Conservation (phyloP, 2,113 vertebrate genomes). For the Myotis lucifugus region DNA sequence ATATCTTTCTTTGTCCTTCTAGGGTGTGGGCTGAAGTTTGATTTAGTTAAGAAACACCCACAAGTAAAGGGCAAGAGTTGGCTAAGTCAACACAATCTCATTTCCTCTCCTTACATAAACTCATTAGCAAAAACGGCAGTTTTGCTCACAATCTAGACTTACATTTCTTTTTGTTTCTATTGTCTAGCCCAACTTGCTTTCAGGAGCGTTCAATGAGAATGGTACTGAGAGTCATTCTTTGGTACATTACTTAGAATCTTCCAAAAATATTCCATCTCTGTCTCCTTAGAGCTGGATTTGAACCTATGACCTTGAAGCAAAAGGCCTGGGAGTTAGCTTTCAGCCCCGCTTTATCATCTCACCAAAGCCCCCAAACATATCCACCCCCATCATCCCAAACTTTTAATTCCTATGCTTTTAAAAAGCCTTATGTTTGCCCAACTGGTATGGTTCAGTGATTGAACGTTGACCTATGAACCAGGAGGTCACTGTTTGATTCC, state of each 20-base stretch:
- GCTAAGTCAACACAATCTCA: background rate
- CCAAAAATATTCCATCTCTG: background rate
- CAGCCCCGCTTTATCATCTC: background rate
- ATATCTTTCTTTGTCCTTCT: constrained; percentile 33
- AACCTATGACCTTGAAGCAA: background rate
- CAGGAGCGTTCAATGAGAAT: background rate
- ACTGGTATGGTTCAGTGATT: no score
- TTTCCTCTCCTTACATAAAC: constrained; percentile 69
- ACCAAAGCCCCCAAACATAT: background rate
- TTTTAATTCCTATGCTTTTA: background rate
- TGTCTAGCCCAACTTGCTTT: background rate
- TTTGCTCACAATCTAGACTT: background rate
- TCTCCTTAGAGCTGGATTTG: background rate
- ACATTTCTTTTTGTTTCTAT: background rate
- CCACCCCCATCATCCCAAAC: background rate
- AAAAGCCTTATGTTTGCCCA: background rate
- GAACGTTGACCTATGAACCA: no score
- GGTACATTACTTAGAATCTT: background rate
- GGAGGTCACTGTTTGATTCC: no score
- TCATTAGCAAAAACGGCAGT: constrained; percentile 32
- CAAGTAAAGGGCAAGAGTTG: constrained; percentile 28
- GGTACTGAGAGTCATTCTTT: background rate
- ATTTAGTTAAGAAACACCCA: constrained; percentile 55
- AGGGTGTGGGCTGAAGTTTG: constrained; percentile 41
- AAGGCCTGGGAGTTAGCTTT: background rate